phyloP scores from a whole-genome alignment of 2,113 vertebrate genomes.

The Myanophis thanlyinensis region DNA sequence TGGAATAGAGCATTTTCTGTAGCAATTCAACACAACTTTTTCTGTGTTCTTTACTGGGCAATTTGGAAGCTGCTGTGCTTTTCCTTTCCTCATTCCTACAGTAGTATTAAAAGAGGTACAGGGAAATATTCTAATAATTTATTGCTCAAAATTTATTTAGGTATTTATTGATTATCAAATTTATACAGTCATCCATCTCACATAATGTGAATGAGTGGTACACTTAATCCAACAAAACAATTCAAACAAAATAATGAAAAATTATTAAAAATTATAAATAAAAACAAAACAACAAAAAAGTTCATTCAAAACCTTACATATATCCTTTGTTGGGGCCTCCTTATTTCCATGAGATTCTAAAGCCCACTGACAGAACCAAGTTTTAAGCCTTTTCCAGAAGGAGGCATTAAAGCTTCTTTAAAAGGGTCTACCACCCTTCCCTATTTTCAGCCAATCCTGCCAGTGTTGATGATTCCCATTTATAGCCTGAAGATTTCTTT shows the following conservation, averaged over 20 bases:
- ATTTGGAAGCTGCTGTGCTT: neutral
- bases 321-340: neutral
- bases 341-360: neutral
- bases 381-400: neutral
- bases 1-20: neutral
- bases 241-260: neutral
- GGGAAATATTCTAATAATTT: neutral
- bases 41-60: neutral
- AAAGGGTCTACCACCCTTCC: neutral
- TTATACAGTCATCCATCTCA: neutral
- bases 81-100: neutral
- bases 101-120: neutral
- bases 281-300: neutral
- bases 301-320: neutral
- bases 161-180: neutral
- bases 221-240: neutral
- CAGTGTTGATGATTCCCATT: neutral
- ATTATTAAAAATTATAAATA: neutral
- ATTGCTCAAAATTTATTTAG: neutral
- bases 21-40: neutral
- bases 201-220: neutral
- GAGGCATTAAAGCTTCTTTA: neutral
- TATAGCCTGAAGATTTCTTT: neutral
- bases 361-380: neutral
- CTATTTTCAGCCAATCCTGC: neutral